A percentile compares a stretch with the other conserved stretches of the same genome.
phyloP scores from a whole-genome alignment of 2,797 vertebrate species.

The Balearica regulorum region DNA sequence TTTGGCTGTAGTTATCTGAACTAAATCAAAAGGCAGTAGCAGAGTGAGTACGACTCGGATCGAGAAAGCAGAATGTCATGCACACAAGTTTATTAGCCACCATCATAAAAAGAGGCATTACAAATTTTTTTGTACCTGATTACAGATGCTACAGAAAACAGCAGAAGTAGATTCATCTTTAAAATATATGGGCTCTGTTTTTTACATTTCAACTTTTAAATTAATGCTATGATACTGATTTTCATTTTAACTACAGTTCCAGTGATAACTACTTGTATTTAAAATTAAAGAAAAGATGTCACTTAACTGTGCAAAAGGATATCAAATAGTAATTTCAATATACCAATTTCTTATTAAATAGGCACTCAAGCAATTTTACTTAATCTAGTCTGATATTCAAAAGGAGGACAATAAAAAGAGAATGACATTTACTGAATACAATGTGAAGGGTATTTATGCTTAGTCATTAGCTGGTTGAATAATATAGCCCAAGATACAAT shows the following conservation, averaged over 20 bases:
- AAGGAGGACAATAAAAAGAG: not conserved
- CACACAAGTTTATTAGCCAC: not conserved
- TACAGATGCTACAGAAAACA: not conserved
- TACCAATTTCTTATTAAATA: not conserved
- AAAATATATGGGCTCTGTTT: not conserved
- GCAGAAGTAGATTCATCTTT: not conserved
- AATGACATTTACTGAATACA: not conserved
- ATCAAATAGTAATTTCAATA: not conserved
- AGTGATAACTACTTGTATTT: not conserved
- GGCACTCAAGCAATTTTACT: not conserved
- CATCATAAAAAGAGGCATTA: not conserved
- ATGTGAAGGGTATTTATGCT: not conserved
- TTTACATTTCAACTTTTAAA: not conserved
- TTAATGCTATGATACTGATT: not conserved
- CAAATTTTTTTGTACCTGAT: not conserved
- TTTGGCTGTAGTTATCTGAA: not conserved
- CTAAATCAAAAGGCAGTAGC: not conserved
- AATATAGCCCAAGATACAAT: not conserved
- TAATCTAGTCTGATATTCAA: not conserved
- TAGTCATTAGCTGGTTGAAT: not conserved
- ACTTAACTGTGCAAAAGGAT: not conserved
- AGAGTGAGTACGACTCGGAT: fast-evolving
- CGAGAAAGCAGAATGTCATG: not conserved
- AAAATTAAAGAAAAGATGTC: not conserved
- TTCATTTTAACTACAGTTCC: not conserved